phyloP scores from a whole-genome alignment of 2,113 vertebrate species.

The Malurus elegans region DNA sequence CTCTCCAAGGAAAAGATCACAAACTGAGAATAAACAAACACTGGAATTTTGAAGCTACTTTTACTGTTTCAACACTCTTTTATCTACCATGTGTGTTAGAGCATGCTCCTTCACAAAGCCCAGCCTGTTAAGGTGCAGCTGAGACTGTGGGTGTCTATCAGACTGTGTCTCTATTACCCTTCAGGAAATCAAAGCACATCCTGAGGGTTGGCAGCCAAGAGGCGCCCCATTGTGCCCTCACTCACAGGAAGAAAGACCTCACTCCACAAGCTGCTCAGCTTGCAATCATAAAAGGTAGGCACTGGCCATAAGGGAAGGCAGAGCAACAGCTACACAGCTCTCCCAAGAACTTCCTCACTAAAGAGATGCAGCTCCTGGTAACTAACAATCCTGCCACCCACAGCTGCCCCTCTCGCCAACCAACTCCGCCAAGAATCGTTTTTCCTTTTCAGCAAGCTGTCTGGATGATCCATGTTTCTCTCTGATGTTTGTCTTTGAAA shows the following conservation, averaged over 20 bases:
- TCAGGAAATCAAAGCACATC: background rate
- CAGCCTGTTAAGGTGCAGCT: background rate
- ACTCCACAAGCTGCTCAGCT: background rate
- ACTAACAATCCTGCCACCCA: background rate
- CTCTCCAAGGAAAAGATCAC: background rate
- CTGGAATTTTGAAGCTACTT: background rate
- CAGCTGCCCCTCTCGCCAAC: background rate
- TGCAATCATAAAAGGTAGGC: background rate
- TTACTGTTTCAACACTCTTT: background rate
- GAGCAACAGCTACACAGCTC: background rate
- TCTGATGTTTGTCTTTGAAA: background rate
- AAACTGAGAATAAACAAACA: background rate
- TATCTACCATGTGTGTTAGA: background rate
- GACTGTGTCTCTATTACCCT: background rate
- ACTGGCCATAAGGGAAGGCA: background rate
- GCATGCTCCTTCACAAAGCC: background rate
- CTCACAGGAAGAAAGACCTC: background rate
- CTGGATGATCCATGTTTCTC: background rate
- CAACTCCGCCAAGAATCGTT: background rate
- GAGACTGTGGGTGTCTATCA: background rate
- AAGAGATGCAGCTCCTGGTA: background rate
- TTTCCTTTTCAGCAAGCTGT: background rate
- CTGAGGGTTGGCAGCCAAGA: background rate
- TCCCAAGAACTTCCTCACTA: background rate
- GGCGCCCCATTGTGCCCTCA: background rate